phyloP scores from a whole-genome alignment of 2,797 vertebrate species.

The Mastacembelus armatus region DNA sequence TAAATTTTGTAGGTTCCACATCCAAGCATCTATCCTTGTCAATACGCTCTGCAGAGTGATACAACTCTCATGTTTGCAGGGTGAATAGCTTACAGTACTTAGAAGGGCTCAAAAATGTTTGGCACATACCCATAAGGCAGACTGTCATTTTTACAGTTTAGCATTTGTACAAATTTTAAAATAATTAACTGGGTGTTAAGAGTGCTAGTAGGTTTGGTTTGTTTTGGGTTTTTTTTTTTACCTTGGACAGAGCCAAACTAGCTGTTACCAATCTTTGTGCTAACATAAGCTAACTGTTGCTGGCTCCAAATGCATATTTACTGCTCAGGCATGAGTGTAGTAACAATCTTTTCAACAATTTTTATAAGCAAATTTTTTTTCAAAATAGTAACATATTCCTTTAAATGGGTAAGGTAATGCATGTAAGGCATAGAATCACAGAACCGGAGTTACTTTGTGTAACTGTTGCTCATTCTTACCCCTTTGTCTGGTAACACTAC shows the following conservation, averaged over 20 bases:
- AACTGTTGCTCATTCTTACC: conserved; percentile 13
- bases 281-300: too few species aligned
- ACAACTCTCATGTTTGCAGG: background rate
- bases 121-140: too few species aligned
- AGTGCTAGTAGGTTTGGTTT: too few species aligned
- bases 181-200: too few species aligned
- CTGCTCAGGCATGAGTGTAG: too few species aligned
- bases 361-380: too few species aligned
- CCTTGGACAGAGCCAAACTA: too few species aligned
- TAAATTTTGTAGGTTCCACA: conserved; percentile 18
- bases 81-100: background rate
- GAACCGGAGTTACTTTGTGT: conserved; percentile 1
- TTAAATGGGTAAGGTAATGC: background rate
- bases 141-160: background rate
- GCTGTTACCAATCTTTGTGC: background rate
- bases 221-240: too few species aligned
- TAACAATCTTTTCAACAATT: too few species aligned
- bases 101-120: too few species aligned
- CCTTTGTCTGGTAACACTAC: conserved; percentile 23
- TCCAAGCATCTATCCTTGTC: conserved; percentile 17
- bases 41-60: background rate
- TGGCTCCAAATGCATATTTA: too few species aligned
- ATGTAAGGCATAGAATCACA: conserved; percentile 4
- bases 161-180: background rate
- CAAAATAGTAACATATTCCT: background rate